phyloP scores from a whole-genome alignment of 2,113 vertebrate genomes.

The Psilopsiagon aymara region DNA sequence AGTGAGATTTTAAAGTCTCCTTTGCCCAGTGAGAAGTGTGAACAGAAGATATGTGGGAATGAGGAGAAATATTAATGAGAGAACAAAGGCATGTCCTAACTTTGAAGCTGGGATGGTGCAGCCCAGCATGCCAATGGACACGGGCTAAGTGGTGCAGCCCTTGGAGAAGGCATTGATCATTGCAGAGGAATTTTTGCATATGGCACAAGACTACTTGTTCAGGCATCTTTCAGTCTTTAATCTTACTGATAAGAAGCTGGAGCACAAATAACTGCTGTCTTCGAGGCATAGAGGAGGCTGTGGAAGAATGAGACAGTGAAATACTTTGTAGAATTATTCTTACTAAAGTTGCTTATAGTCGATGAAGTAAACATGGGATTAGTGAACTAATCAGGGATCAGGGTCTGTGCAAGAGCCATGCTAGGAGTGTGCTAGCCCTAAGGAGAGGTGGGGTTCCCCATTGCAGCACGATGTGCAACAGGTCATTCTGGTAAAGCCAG shows the following conservation, averaged over 20 bases:
- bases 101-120: slow-evolving; percentile 12
- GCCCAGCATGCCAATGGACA: neutral
- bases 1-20: neutral
- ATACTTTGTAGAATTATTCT: neutral
- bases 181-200: neutral
- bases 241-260: neutral
- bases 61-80: neutral
- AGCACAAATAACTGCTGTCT: neutral
- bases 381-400: neutral
- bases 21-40: neutral
- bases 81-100: neutral
- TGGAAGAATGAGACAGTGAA: neutral
- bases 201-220: neutral
- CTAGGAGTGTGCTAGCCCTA: neutral
- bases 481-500: neutral
- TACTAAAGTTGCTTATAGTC: accelerated
- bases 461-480: accelerated
- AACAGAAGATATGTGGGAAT: neutral
- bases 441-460: neutral
- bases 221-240: neutral
- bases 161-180: neutral
- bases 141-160: neutral
- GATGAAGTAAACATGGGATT: neutral
- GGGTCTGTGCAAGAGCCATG: accelerated
- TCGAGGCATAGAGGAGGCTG: neutral